These are phyloP conservation scores for Drosophila eugracilis DNA, from an alignment of 1,140 invertebrate genomes.

Conservation along the genomic window DNA sequence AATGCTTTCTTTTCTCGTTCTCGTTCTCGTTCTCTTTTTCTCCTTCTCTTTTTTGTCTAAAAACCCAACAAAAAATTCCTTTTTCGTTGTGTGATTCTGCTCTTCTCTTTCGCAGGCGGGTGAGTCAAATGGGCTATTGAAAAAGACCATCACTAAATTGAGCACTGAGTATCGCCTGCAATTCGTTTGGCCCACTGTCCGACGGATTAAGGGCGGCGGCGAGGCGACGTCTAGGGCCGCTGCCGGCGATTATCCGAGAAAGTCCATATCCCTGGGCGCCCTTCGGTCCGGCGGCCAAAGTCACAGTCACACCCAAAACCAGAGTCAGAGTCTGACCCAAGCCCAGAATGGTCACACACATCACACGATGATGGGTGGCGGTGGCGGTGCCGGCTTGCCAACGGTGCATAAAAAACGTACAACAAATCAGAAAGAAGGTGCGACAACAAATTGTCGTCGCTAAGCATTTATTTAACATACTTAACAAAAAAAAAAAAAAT, in stretches of 20 bases:
- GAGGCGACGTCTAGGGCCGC: slow-evolving; percentile 80
- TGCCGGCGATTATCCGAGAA: slow-evolving; percentile 88
- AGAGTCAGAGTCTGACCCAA: slow-evolving; percentile 71
- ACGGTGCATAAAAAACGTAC: slow-evolving; percentile 85
- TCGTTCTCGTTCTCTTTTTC: slow-evolving; percentile 31
- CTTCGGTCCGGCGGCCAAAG: slow-evolving; percentile 90
- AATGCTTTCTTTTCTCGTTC: slow-evolving; percentile 55
- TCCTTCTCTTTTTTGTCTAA: slow-evolving; percentile 44
- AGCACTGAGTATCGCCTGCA: slow-evolving; percentile 95
- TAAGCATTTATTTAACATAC: slow-evolving; percentile 69
- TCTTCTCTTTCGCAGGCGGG: slow-evolving; percentile 85
- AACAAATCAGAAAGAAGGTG: slow-evolving; percentile 85
- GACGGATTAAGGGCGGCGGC: slow-evolving; percentile 84
- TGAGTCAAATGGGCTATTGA: slow-evolving; percentile 87
- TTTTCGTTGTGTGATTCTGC: slow-evolving; percentile 74
- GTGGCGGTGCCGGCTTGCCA: slow-evolving; percentile 85
- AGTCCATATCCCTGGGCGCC: slow-evolving; percentile 94
- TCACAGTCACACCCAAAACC: slow-evolving; percentile 82
- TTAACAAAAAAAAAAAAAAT: slow-evolving; percentile 26
- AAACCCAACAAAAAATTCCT: background rate
- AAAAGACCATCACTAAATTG: slow-evolving; percentile 90
- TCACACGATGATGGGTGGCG: slow-evolving; percentile 65
- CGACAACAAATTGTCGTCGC: slow-evolving; percentile 85
- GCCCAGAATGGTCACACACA: slow-evolving; percentile 73
- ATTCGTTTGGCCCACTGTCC: slow-evolving; percentile 94